Percentiles rank a stretch among this genome's conserved stretches.
phyloP scores from a whole-genome alignment of 2,113 vertebrate species.

The Notechis scutatus region DNA sequence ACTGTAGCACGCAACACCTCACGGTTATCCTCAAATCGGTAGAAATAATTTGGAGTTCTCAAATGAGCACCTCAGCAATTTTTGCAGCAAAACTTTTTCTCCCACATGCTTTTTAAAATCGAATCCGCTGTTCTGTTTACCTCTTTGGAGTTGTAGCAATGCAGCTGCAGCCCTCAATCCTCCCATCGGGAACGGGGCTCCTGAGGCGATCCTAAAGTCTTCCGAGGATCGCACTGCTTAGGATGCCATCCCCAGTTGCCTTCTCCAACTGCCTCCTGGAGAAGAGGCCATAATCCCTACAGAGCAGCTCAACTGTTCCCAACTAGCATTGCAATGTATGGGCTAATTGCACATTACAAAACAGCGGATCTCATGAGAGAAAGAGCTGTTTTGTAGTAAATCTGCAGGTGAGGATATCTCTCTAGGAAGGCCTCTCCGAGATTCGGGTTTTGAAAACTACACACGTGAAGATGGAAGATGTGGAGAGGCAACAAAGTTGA shows the following conservation, averaged over 20 bases:
- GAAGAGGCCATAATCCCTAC: background rate
- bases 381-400: conserved; percentile 56
- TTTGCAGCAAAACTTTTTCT: background rate
- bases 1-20: background rate
- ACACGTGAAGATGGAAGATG: background rate
- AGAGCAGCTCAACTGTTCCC: conserved; percentile 57
- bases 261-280: background rate
- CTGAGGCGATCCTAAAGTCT: background rate
- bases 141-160: background rate
- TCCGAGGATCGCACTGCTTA: conserved; percentile 38
- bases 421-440: conserved; percentile 43
- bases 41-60: background rate
- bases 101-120: too few species aligned
- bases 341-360: conserved; percentile 63
- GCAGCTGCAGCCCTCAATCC: conserved; percentile 18
- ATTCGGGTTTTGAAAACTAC: conserved; percentile 45
- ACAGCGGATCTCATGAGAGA: conserved; percentile 59
- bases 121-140: background rate
- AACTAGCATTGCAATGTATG: background rate
- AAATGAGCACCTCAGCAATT: background rate
- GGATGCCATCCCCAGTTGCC: conserved; percentile 31
- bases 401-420: conserved; percentile 51
- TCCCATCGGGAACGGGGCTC: background rate
- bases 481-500: conserved; percentile 3
- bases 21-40: too few species aligned